Evolutionary conservation across 92 coral and sea anemone species (phyloP).

Genomic region (Chrysogorgia sp.): DNA sequence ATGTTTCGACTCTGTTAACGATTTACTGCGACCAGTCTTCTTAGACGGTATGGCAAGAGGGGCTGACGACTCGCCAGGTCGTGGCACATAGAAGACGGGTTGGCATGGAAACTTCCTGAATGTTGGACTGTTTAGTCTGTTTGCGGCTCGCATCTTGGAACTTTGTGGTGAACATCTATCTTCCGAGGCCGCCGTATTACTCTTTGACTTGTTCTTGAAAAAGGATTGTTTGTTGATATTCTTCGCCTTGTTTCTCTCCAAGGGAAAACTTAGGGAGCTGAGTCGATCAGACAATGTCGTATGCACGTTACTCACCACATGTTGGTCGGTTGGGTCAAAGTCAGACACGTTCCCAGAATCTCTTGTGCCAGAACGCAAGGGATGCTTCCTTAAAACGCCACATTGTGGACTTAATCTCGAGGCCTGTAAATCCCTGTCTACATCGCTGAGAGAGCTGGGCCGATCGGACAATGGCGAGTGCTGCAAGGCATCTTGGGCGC

Average conservation of each 20-base stretch:
- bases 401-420: not conserved
- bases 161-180: conserved; percentile 13
- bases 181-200: conserved; percentile 10
- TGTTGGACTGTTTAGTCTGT: conserved; percentile 39
- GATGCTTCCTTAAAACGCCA: too few species aligned
- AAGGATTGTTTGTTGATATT: conserved; percentile 1
- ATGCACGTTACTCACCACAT: not conserved
- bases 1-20: conserved; percentile 5
- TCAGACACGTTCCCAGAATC: not conserved
- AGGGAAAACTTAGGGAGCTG: conserved; percentile 29
- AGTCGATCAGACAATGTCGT: not conserved
- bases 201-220: not conserved
- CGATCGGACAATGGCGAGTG: not conserved
- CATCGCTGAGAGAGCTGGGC: not conserved
- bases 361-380: not conserved
- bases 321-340: not conserved
- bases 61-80: conserved; percentile 10
- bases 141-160: conserved; percentile 1
- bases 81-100: conserved; percentile 64
- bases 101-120: conserved; percentile 63
- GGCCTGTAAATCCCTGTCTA: not conserved
- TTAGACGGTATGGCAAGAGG: not conserved
- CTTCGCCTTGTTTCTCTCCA: not conserved
- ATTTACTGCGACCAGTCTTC: conserved; percentile 7
- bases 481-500: not conserved